phyloP scores from a whole-genome alignment of 2,113 vertebrate genomes.

The Tiliqua scincoides region DNA sequence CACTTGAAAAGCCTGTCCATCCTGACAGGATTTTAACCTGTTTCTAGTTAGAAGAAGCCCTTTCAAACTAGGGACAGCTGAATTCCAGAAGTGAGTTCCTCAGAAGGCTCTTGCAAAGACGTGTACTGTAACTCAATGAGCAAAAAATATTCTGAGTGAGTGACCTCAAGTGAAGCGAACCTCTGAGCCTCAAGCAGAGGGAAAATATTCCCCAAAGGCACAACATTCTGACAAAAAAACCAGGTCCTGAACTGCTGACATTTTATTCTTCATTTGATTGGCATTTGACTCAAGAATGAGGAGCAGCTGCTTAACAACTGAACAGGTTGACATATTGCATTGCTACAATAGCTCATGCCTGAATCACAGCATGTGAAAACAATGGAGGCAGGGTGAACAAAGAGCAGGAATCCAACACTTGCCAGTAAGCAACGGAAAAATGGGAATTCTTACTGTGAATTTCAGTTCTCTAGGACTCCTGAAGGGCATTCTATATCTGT shows the following conservation, averaged over 20 bases:
- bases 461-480: neutral
- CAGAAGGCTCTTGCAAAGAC: neutral
- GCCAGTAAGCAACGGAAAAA: neutral
- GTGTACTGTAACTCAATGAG: neutral
- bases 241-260: neutral
- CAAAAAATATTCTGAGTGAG: neutral
- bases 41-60: neutral
- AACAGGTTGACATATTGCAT: neutral
- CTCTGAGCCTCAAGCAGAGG: neutral
- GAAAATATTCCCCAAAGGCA: neutral
- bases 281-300: neutral
- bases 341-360: neutral
- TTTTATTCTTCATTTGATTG: conserved; percentile 2
- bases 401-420: neutral
- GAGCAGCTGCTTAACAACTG: conserved; percentile 13
- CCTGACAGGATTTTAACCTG: neutral
- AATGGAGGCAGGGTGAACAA: neutral
- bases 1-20: neutral
- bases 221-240: neutral
- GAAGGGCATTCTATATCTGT: too few species aligned
- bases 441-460: too few species aligned
- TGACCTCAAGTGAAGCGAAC: neutral
- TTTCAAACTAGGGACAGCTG: neutral
- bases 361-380: neutral
- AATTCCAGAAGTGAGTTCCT: neutral